Evolutionary conservation across 2,797 vertebrate genomes (phyloP), one percentile per base, ranked within the genome.

Genomic region (Psittacula echo): DNA sequence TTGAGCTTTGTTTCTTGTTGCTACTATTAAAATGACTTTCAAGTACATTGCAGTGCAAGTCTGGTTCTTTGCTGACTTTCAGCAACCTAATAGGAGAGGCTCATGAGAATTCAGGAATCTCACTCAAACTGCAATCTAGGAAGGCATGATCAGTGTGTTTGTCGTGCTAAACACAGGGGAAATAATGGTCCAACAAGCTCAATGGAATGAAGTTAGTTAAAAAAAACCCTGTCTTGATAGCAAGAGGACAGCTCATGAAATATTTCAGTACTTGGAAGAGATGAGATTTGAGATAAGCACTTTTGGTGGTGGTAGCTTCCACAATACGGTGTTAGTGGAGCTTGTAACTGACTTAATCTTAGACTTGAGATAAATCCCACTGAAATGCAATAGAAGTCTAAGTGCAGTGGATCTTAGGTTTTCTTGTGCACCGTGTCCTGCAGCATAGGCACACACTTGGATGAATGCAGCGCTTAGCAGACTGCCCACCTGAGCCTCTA

Each of bases 371-470:
- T 24, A 42, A 91, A 84, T 42, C 42, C 50, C 7, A 34, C 39
- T 78, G 65, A 65, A 80, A 54, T 30, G 8, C 18, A n/a, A 0
- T 3, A 30, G 4, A 68, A 73, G 37, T 51, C 30, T 72, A 37
- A 34, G 18, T 51, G 48, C 26, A 53, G 32, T 34, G 26, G 10
- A 1, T 48, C 50, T 53, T 51, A 2, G 48, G 11, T 83, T 76
- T 75, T 71, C 48, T 19, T 6, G 1, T 62, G 37, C 4, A 1
- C 26, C n/a, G 3, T 42, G 13, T 66, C 20, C 30, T 47, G 26
- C 47, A 45, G 29, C 5, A 34, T 23, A 32, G 39, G 22, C 58
- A n/a, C 1, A 0, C 12, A 4, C 14, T 9, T 27, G 47, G 15
- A 9, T 87, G 58, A 41, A 54, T 61, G 64, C 53, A 39, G 8